Evolutionary conservation across 1,140 invertebrate species (phyloP).

Genomic region (Drosophila aff.): DNA sequence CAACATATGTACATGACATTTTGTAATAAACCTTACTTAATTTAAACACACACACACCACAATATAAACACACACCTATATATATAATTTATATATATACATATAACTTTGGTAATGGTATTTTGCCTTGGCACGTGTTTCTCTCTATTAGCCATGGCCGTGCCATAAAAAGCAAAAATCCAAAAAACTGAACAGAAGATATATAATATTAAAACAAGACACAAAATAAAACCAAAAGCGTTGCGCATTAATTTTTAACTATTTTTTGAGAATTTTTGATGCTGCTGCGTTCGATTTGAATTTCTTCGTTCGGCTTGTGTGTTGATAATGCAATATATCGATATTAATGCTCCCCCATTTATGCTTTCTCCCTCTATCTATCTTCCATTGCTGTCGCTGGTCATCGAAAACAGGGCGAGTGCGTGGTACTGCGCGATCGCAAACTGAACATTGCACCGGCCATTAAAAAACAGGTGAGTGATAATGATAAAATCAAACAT

Average conservation of each 20-base stretch:
- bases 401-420: constrained; percentile 87
- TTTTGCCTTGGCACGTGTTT: constrained; percentile 80
- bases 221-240: constrained; percentile 53
- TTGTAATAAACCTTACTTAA: constrained; percentile 49
- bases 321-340: constrained; percentile 63
- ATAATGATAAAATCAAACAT: too few relatives aligned
- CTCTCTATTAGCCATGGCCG: constrained; percentile 70
- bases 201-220: constrained; percentile 23
- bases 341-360: constrained; percentile 55
- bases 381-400: constrained; percentile 10
- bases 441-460: constrained; percentile 96
- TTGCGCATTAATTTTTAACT: constrained; percentile 70
- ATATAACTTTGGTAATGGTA: constrained; percentile 71
- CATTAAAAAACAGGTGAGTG: constrained; percentile 92
- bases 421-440: constrained; percentile 91
- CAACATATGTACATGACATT: constrained; percentile 70
- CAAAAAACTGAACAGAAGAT: constrained; percentile 41
- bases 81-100: constrained; percentile 28
- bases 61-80: constrained; percentile 32
- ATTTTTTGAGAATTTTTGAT: constrained; percentile 66
- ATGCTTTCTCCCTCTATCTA: constrained; percentile 46
- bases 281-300: constrained; percentile 83
- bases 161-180: constrained; percentile 50
- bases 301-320: constrained; percentile 83
- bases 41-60: constrained; percentile 40